Conservation (phyloP, 2,113 vertebrate species). For the Chloropsis hardwickii region DNA sequence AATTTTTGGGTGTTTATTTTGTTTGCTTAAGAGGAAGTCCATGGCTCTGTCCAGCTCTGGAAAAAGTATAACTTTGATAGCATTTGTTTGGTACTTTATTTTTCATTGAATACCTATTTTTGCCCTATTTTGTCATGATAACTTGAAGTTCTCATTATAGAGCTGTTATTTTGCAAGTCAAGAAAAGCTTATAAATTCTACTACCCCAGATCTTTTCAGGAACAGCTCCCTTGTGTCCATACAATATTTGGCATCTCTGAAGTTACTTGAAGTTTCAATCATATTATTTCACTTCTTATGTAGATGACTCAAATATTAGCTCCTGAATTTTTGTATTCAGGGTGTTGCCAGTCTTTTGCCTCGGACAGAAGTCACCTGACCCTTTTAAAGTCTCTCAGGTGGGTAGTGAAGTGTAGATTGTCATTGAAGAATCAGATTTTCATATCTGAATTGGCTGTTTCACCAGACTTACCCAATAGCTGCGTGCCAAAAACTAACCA, state of each 20-base stretch:
- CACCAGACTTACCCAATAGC: background rate
- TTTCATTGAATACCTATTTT: background rate
- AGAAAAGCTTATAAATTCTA: background rate
- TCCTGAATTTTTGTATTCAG: background rate
- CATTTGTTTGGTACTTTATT: background rate
- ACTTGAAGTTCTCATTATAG: background rate
- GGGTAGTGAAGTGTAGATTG: background rate
- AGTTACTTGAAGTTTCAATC: background rate
- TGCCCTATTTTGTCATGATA: background rate
- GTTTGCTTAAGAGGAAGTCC: background rate
- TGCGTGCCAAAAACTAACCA: background rate
- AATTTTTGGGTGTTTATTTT: fast-evolving
- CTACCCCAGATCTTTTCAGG: background rate
- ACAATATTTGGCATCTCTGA: background rate
- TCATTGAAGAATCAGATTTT: background rate
- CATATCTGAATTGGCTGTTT: background rate
- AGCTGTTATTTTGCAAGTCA: background rate
- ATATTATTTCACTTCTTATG: background rate
- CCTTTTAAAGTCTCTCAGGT: background rate
- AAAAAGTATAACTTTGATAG: background rate
- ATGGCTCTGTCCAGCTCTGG: background rate
- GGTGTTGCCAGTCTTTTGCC: background rate
- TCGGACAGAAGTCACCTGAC: background rate
- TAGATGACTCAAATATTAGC: background rate
- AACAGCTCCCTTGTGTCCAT: background rate